phyloP scores from a whole-genome alignment of 2,113 vertebrate genomes.

The Aphelocoma coerulescens region DNA sequence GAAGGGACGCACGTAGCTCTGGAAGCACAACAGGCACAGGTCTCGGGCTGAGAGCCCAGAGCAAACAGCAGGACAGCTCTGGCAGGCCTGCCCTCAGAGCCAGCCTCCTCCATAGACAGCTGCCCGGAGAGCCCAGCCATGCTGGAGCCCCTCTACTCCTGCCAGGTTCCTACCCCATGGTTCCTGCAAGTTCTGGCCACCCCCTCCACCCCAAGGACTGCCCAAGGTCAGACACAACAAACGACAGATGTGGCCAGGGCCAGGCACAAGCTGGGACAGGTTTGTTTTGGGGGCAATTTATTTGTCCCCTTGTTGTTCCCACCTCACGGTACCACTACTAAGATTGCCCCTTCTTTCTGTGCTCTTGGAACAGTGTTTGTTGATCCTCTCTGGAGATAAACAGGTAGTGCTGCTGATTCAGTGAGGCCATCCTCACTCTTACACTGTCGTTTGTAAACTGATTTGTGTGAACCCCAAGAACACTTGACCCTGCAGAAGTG shows the following conservation, averaged over 20 bases:
- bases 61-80: neutral
- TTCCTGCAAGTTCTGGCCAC: neutral
- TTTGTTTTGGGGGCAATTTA: neutral
- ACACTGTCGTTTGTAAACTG: neutral
- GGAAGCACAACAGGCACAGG: neutral
- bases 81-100: neutral
- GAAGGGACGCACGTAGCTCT: rapidly evolving
- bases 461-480: neutral
- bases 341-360: neutral
- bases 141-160: neutral
- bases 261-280: neutral
- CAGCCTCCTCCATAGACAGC: neutral
- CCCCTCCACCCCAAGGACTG: neutral
- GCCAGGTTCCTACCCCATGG: neutral
- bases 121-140: neutral
- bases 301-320: neutral
- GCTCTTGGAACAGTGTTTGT: neutral
- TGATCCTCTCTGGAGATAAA: neutral
- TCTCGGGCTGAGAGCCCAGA: neutral
- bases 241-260: neutral
- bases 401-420: neutral
- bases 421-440: neutral
- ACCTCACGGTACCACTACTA: neutral
- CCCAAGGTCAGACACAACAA: neutral
- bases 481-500: neutral